phyloP scores from a whole-genome alignment of 2,888 invertebrate species.

The Andrena camellia region DNA sequence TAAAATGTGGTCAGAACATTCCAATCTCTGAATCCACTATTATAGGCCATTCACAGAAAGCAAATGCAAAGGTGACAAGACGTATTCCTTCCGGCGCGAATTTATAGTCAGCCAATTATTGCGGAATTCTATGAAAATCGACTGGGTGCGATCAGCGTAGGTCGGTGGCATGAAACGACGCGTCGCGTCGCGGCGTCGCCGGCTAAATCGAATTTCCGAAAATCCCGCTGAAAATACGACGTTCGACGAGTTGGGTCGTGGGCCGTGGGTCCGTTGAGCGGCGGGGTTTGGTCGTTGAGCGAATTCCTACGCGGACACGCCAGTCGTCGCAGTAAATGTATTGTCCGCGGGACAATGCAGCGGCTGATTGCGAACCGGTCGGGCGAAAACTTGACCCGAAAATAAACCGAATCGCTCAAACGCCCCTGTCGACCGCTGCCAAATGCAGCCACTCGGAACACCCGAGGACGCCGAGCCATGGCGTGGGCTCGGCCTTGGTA shows the following conservation, averaged over 20 bases:
- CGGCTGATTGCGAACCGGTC: slow-evolving; percentile 82
- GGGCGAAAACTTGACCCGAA: slow-evolving; percentile 81
- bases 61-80: too few species aligned
- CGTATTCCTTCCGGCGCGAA: too few species aligned
- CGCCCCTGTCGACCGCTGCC: slow-evolving; percentile 73
- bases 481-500: slow-evolving; percentile 37
- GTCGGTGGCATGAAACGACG: slow-evolving; percentile 8
- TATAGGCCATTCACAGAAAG: too few species aligned
- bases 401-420: slow-evolving; percentile 80
- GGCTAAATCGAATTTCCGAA: slow-evolving; percentile 77
- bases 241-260: slow-evolving; percentile 12
- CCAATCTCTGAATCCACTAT: too few species aligned
- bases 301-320: slow-evolving; percentile 61
- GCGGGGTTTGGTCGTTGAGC: slow-evolving; percentile 15
- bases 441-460: slow-evolving; percentile 77
- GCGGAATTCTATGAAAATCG: slow-evolving; percentile 46
- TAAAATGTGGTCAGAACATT: too few species aligned
- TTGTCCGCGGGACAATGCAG: slow-evolving; percentile 80
- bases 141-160: background rate
- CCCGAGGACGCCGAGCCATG: slow-evolving; percentile 46
- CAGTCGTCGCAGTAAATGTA: slow-evolving; percentile 73
- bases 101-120: slow-evolving; percentile 65
- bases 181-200: slow-evolving; percentile 9
- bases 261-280: slow-evolving; percentile 23
- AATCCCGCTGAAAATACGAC: slow-evolving; percentile 74